Percentiles rank a stretch among this genome's conserved stretches.
These are phyloP conservation scores for Rhynchotus rufescens DNA, from an alignment of 2,797 vertebrate species.

Conservation along the genomic window DNA sequence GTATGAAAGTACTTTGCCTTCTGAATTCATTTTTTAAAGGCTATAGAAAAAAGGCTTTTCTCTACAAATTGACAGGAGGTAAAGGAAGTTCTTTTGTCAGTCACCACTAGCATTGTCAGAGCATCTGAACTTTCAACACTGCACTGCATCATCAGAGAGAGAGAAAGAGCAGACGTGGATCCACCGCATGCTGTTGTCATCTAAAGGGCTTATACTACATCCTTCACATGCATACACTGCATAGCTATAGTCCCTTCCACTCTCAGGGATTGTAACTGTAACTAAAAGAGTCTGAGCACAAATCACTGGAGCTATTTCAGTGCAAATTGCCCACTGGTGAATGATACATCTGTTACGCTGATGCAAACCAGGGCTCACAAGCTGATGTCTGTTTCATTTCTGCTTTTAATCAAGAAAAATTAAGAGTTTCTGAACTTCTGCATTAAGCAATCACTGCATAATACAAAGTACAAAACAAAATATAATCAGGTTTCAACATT, in stretches of 20 bases:
- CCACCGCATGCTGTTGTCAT: not conserved
- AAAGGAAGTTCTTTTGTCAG: not conserved
- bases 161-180: not conserved
- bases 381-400: not conserved
- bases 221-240: not conserved
- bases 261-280: not conserved
- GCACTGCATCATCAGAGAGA: not conserved
- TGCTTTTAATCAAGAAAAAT: slow-evolving; percentile 50
- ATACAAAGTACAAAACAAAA: not conserved
- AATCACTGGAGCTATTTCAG: not conserved
- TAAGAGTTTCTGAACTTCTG: slow-evolving; percentile 5
- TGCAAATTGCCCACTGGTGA: not conserved
- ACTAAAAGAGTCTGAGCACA: not conserved
- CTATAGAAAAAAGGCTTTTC: not conserved
- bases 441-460: not conserved
- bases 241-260: not conserved
- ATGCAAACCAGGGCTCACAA: slow-evolving; percentile 6
- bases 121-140: not conserved
- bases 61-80: not conserved
- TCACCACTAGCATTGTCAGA: not conserved
- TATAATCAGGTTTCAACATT: slow-evolving; percentile 1
- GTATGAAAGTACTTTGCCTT: not conserved
- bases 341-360: not conserved
- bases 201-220: not conserved
- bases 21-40: not conserved